Evolutionary conservation across 2,113 vertebrate species (phyloP), one percentile per base, ranked within the genome.

Genomic region (Morphnarchus princeps): DNA sequence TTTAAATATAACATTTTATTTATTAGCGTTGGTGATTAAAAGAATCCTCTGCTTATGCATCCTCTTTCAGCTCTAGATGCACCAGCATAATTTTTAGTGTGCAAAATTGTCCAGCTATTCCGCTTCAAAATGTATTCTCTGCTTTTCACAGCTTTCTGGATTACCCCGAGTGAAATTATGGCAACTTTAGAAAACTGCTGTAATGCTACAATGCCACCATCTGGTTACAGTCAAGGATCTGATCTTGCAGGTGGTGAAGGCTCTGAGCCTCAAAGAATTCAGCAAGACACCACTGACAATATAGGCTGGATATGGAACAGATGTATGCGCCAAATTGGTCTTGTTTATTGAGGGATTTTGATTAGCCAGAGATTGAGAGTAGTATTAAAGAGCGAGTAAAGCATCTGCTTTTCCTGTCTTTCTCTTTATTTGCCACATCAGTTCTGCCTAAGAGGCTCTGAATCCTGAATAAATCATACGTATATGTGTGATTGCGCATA

Each of bases 161-260:
- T 50, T 85, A 70, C 31, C 66, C 36, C 4, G 4, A 93, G 19
- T 55, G 85, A 90, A 96, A 95, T 73, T 43, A 69, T 32, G 65
- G 28, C 66, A 47, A 26, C 49, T 91, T 94, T 40, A 84, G 62
- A 87, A 94, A 95, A 66, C 82, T 95, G 91, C 40, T 95, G 96
- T 52, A 95, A 97, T 94, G 52, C 83, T 97, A 87, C 87, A 96
- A 96, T 97, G 96, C 96, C 95, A 97, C 97, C 97, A 96, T 97
- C 97, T 97, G 97, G 96, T 89, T 95, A 58, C 26, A 96, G 95
- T 42, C 84, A 89, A 82, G 65, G 79, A 54, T 84, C 78, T 95
- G 78, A 84, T 90, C 74, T 85, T 94, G 91, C 84, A 94, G 71
- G 42, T 91, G 54, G 55, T 31, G 42, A 92, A 72, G 49, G 40